phyloP scores from a whole-genome alignment of 2,797 vertebrate species.

The Cheirogaleus major region DNA sequence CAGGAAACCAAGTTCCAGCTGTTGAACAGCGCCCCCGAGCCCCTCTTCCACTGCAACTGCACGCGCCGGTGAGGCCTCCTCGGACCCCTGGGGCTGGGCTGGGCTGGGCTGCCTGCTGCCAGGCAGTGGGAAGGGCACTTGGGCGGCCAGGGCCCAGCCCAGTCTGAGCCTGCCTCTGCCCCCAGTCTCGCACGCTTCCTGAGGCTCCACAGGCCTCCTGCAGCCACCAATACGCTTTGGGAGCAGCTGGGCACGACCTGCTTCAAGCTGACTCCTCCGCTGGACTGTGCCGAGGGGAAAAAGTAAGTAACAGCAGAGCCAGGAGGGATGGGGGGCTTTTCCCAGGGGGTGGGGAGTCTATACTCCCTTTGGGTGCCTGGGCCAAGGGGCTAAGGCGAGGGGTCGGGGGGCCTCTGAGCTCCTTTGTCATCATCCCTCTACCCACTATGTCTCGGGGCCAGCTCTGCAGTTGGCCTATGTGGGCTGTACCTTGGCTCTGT shows the following conservation, averaged over 20 bases:
- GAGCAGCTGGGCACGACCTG: constrained; percentile 84
- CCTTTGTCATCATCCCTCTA: neutral
- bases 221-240: constrained; percentile 79
- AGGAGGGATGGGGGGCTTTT: neutral
- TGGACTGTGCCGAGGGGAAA: constrained; percentile 77
- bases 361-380: neutral
- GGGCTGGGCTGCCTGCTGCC: neutral
- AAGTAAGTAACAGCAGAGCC: constrained; percentile 7
- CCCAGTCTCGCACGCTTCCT: constrained; percentile 87
- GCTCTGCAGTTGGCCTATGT: neutral
- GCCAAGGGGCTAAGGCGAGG: neutral
- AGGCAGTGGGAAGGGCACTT: neutral
- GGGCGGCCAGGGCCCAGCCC: neutral
- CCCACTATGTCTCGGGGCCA: neutral
- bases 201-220: constrained; percentile 59
- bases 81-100: neutral
- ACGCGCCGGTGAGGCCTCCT: constrained; percentile 86
- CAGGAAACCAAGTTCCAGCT: constrained; percentile 86
- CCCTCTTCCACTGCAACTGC: constrained; percentile 92
- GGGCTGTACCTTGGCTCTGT: neutral
- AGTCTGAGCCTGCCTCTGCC: neutral
- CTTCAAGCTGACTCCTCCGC: constrained; percentile 82
- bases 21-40: constrained; percentile 81
- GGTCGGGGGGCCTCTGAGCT: neutral
- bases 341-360: neutral